phyloP scores from a whole-genome alignment of 2,113 vertebrate species.

The Pterocles orientalis region DNA sequence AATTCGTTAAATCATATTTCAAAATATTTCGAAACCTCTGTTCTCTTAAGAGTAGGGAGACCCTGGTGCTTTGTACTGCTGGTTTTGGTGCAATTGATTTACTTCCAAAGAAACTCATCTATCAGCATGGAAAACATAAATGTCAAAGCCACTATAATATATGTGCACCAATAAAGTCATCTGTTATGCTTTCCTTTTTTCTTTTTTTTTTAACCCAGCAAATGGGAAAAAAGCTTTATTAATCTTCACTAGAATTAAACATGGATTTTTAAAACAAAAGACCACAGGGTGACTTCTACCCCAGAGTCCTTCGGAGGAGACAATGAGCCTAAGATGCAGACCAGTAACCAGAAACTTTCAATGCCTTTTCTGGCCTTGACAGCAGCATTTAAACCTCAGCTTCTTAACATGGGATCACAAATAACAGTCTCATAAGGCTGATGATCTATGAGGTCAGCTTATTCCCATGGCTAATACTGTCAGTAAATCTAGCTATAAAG shows the following conservation, averaged over 20 bases:
- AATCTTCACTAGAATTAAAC: conserved; percentile 63
- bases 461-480: neutral
- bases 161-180: conserved; percentile 70
- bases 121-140: conserved; percentile 75
- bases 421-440: neutral
- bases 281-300: neutral
- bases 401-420: neutral
- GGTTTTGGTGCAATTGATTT: conserved; percentile 70
- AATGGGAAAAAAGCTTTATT: conserved; percentile 44
- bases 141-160: conserved; percentile 73
- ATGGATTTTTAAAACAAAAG: conserved; percentile 16
- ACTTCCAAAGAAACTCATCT: conserved; percentile 71
- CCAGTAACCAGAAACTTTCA: neutral
- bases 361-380: neutral
- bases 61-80: conserved; percentile 39
- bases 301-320: neutral
- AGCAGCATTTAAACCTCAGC: neutral
- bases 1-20: conserved; percentile 30
- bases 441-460: neutral
- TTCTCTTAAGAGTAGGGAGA: conserved; percentile 41
- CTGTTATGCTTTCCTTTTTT: conserved; percentile 32
- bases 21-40: conserved; percentile 47
- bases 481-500: neutral
- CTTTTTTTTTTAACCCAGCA: neutral
- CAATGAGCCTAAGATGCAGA: neutral